Evolutionary conservation across 2,113 vertebrate genomes (phyloP), one percentile per base, ranked within the genome.

Genomic region (Anolis carolinensis): DNA sequence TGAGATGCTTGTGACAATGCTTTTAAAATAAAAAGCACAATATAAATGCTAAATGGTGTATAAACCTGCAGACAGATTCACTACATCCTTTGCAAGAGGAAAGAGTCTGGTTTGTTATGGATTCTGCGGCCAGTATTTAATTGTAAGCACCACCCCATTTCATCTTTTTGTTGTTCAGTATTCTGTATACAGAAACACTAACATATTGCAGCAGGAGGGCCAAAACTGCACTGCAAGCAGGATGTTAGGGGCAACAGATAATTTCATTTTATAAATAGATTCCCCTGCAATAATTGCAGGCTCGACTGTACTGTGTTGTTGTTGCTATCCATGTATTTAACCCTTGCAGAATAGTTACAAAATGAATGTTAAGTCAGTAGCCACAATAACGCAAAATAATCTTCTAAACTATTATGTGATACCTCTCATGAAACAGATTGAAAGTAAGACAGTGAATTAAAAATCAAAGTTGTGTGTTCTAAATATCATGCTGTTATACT

Each of bases 161-260:
- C 71, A 89, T 83, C 84, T 75, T 48, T 86, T 79, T 5, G 1
- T 78, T 52, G 77, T 7, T 10, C 72, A 87, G 84, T 83, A 87
- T 90, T 83, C 84, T 90, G 86, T 82, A 84, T 88, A 79, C 48
- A 68, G 87, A 91, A 83, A 1, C n/a, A 77, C 27, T 77, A 44
- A 44, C 39, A 0, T 52, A 30, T n/a, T n/a, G 44, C 73, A n/a
- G 3, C 50, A 76, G 50, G 16, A 44, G 50, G 65, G 89, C 50
- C 87, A 87, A 89, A 89, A 76, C 87, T 86, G 23, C 39, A 44
- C 6, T 59, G 85, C 82, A 70, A 67, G 8, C 78, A 67, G 0
- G 0, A 34, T 88, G 68, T 67, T 90, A 44, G 30, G 0, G 1
- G 63, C 18, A 21, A 65, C 27, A 0, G 7, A 82, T 82, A 63